Conservation (phyloP, 2,888 invertebrate genomes). For the Eutolmus rufibarbis region DNA sequence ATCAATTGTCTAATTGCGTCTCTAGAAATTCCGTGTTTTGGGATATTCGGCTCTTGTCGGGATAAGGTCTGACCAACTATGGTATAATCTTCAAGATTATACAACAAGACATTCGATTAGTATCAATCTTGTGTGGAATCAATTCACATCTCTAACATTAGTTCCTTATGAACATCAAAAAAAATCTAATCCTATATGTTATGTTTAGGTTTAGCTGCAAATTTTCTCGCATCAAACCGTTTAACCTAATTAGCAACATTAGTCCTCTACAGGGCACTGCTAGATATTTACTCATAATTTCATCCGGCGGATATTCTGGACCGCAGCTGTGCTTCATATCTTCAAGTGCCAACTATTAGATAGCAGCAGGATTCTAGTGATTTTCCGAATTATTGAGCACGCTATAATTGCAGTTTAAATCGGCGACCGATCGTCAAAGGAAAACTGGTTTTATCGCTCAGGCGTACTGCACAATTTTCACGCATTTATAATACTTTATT, state of each 20-base stretch:
- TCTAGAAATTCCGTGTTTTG: too few relatives aligned
- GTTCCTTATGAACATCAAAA: too few relatives aligned
- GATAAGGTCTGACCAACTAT: too few relatives aligned
- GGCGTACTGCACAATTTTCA: not conserved
- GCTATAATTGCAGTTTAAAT: not conserved
- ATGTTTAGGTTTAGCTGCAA: not conserved
- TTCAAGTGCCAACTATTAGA: not conserved
- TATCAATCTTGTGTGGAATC: too few relatives aligned
- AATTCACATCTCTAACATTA: too few relatives aligned
- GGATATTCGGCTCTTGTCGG: too few relatives aligned
- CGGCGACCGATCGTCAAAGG: not conserved
- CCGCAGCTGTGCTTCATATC: not conserved
- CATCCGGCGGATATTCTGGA: not conserved
- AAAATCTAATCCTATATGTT: not conserved
- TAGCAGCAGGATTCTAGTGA: not conserved
- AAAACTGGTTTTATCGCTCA: not conserved
- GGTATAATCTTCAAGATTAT: too few relatives aligned
- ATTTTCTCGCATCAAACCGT: not conserved
- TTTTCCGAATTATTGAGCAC: not conserved
- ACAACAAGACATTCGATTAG: too few relatives aligned
- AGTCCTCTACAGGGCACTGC: not conserved
- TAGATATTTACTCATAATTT: not conserved
- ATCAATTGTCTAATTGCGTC: too few relatives aligned
- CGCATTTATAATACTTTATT: not conserved
- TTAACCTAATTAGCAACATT: not conserved